Conservation (phyloP, 2,888 invertebrate species). For the Nowickia ferox region DNA sequence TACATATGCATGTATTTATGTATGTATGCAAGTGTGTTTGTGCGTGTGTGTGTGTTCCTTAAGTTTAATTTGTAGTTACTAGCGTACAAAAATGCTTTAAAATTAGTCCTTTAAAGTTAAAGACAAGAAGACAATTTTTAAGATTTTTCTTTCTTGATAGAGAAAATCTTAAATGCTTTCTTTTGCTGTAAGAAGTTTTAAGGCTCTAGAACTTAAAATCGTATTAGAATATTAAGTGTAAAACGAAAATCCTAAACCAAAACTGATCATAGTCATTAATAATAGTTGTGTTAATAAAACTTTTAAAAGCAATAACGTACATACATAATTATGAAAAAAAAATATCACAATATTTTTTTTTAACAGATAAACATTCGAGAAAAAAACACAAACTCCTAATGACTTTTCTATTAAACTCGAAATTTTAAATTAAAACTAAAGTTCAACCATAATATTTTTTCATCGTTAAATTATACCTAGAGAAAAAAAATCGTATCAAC, state of each 20-base stretch:
- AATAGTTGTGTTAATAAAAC: constrained; percentile 29
- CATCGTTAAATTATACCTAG: constrained; percentile 28
- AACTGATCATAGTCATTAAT: constrained; percentile 39
- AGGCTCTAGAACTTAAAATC: constrained; percentile 47
- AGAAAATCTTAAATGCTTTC: constrained; percentile 60
- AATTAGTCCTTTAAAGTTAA: constrained; percentile 52
- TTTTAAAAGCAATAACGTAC: constrained; percentile 62
- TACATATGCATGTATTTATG: too few relatives aligned
- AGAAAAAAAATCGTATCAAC: constrained; percentile 72
- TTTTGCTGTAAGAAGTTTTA: constrained; percentile 60
- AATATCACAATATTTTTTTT: constrained; percentile 45
- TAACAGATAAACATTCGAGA: constrained; percentile 3
- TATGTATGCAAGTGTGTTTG: too few relatives aligned
- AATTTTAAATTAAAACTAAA: constrained; percentile 12
- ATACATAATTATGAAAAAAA: constrained; percentile 4
- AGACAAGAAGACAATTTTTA: constrained; percentile 36
- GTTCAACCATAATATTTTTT: neutral
- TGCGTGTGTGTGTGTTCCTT: constrained; percentile 66
- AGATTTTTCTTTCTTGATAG: constrained; percentile 25
- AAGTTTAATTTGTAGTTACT: constrained; percentile 69
- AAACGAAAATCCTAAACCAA: constrained; percentile 2
- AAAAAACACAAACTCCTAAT: neutral
- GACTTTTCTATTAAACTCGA: constrained; percentile 13
- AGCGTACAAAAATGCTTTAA: constrained; percentile 64
- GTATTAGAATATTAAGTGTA: constrained; percentile 2